A percentile compares a stretch with the other conserved stretches of the same genome.
These are phyloP conservation scores for Hexactinellida sp. DNA, from an alignment of 37 sponge, comb jelly and placozoan species.

Conservation along the genomic window DNA sequence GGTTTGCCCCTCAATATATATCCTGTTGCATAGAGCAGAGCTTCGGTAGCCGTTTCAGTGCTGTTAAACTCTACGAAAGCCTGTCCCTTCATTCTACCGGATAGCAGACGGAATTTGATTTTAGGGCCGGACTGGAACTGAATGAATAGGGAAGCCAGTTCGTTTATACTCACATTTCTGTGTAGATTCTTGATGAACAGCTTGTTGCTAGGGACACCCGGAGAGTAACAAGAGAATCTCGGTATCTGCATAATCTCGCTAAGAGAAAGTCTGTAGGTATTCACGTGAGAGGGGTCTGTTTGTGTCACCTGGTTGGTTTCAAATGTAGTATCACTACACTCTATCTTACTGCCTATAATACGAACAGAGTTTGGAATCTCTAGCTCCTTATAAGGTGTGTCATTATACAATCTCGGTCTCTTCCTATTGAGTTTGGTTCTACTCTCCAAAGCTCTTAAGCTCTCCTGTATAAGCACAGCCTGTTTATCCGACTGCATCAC, in stretches of 20 bases:
- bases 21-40: background rate
- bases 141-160: constrained; percentile 47
- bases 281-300: background rate
- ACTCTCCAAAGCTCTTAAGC: background rate
- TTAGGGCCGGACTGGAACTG: constrained; percentile 5
- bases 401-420: background rate
- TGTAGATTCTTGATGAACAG: constrained; percentile 62
- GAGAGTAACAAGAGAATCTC: constrained; percentile 40
- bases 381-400: background rate
- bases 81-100: constrained; percentile 66
- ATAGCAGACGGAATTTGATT: constrained; percentile 29
- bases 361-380: background rate
- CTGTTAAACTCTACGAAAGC: constrained; percentile 55
- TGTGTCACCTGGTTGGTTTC: background rate
- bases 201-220: constrained; percentile 28
- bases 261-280: constrained; percentile 26
- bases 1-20: background rate
- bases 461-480: background rate
- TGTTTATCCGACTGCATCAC: background rate
- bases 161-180: constrained; percentile 27
- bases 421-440: background rate
- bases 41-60: background rate
- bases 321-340: background rate
- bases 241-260: constrained; percentile 43
- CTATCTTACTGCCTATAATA: background rate